These are phyloP conservation scores for Stratiomys singularior DNA, from an alignment of 2,888 invertebrate genomes.

Conservation along the genomic window DNA sequence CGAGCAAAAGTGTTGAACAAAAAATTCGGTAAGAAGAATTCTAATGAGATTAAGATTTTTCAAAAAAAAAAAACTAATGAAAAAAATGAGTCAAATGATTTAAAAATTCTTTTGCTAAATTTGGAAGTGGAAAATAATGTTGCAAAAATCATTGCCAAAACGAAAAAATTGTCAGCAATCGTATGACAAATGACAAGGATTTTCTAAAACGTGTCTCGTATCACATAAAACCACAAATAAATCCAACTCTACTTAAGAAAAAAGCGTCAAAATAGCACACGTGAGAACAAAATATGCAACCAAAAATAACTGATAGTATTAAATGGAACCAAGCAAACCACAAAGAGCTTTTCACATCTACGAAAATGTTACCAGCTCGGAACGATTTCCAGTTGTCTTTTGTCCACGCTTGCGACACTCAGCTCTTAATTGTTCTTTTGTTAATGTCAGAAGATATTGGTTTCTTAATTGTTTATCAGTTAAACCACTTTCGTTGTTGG, in stretches of 20 bases:
- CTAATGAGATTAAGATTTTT: too few relatives aligned
- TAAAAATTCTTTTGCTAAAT: too few relatives aligned
- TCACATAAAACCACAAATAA: too few relatives aligned
- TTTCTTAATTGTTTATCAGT: constrained; percentile 57
- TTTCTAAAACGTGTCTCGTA: too few relatives aligned
- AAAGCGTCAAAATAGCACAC: not conserved
- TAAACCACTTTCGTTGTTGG: constrained; percentile 46
- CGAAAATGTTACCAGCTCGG: constrained; percentile 71
- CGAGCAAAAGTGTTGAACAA: too few relatives aligned
- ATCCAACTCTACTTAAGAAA: not conserved
- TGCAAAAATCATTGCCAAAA: too few relatives aligned
- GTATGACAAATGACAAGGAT: too few relatives aligned
- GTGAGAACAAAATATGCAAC: not conserved
- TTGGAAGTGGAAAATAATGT: too few relatives aligned
- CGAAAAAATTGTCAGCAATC: too few relatives aligned
- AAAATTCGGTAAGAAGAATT: too few relatives aligned
- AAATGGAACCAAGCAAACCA: not conserved
- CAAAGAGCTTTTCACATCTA: constrained; percentile 24
- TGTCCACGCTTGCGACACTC: constrained; percentile 77
- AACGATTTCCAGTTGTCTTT: constrained; percentile 76
- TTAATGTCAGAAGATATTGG: constrained; percentile 69
- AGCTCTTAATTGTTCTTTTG: constrained; percentile 75
- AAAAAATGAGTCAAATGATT: too few relatives aligned
- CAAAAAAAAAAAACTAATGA: too few relatives aligned
- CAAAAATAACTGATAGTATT: not conserved